Evolutionary conservation across 2,113 vertebrate species (phyloP).

Genomic region (Verasper variegatus): DNA sequence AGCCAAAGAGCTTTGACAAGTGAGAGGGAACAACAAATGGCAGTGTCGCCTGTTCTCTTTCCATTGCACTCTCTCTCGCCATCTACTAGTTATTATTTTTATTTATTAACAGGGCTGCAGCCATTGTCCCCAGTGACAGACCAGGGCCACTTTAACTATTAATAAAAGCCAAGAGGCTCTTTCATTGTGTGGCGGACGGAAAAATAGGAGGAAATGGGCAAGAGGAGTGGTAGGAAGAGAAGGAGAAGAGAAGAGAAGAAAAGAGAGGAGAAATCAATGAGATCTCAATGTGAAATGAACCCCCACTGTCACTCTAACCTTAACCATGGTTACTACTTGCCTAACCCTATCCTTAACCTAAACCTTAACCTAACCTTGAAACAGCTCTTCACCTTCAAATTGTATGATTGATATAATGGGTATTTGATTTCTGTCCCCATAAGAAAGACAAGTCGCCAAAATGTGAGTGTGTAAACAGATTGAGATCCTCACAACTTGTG

Average conservation of each 20-base stretch:
- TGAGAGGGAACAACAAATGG: conserved; percentile 93
- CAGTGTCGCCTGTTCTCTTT: conserved; percentile 83
- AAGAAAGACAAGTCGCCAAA: no score
- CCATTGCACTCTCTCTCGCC: conserved; percentile 77
- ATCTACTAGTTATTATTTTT: conserved; percentile 89
- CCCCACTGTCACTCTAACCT: conserved; percentile 22
- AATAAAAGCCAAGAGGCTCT: conserved; percentile 85
- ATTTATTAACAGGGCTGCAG: conserved; percentile 90
- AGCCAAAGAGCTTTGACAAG: conserved; percentile 92
- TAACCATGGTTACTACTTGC: no score
- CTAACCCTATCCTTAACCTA: not conserved
- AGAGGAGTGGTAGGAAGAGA: not conserved
- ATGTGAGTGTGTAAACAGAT: no score
- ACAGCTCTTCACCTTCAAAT: not conserved
- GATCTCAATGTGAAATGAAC: conserved; percentile 42
- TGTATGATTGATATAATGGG: no score
- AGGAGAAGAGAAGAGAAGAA: conserved; percentile 15
- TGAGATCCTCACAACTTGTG: no score
- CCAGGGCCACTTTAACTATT: conserved; percentile 91
- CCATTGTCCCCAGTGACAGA: conserved; percentile 88
- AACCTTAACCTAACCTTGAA: not conserved
- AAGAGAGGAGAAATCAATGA: conserved; percentile 12
- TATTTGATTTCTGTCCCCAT: no score
- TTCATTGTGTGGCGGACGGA: conserved; percentile 72
- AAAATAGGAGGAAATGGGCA: conserved; percentile 65